Evolutionary conservation across 2,888 invertebrate species (phyloP).

Genomic region (Malachius bipustulatus): DNA sequence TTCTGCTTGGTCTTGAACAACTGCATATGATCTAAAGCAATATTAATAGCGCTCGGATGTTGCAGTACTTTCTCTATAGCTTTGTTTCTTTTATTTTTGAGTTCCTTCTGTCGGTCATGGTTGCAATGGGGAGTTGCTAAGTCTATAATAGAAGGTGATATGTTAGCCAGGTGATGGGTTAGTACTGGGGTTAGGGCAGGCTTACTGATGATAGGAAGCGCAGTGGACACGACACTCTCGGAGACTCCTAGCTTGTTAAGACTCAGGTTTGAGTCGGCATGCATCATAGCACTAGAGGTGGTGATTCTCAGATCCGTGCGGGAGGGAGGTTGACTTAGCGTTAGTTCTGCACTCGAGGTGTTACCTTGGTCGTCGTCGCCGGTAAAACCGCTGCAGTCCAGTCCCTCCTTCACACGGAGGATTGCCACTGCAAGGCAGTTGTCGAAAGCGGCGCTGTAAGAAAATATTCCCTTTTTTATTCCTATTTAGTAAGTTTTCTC

Average conservation of each 20-base stretch:
- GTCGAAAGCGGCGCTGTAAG: constrained; percentile 85
- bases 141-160: too few relatives aligned
- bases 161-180: too few relatives aligned
- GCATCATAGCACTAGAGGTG: constrained; percentile 46
- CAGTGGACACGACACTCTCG: constrained; percentile 20
- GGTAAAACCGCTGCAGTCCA: constrained; percentile 53
- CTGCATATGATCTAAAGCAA: constrained; percentile 56
- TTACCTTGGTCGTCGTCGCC: constrained; percentile 31
- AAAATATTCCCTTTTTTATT: too few relatives aligned
- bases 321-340: constrained; percentile 27
- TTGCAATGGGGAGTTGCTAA: background rate
- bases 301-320: constrained; percentile 30
- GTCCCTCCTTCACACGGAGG: constrained; percentile 70
- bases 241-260: constrained; percentile 38
- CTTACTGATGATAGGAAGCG: constrained; percentile 25
- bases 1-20: constrained; percentile 68
- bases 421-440: constrained; percentile 84
- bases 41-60: constrained; percentile 31
- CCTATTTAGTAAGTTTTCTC: too few relatives aligned
- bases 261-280: constrained; percentile 62
- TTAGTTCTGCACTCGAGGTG: constrained; percentile 32
- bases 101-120: background rate
- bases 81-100: background rate
- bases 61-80: constrained; percentile 1
- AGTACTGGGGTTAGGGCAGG: too few relatives aligned